Evolutionary conservation across 1,140 invertebrate species (phyloP).

Genomic region (Calosoma granatense): DNA sequence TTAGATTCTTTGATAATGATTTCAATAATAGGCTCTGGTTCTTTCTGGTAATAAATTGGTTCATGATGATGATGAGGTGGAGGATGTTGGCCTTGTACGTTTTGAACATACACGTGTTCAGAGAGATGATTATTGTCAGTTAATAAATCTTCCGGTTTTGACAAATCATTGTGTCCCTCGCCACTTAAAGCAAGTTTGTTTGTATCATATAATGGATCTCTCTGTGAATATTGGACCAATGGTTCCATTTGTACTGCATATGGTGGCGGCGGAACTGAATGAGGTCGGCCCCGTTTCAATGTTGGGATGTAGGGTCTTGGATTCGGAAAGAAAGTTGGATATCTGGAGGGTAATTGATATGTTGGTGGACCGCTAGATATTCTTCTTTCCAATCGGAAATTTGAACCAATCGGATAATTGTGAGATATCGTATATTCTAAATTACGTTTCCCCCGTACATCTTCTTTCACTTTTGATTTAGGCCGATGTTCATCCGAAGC

Average conservation of each 20-base stretch:
- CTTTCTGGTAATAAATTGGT: slow-evolving; percentile 55
- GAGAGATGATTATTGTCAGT: slow-evolving; percentile 35
- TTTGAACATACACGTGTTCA: slow-evolving; percentile 35
- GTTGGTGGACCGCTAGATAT: slow-evolving; percentile 27
- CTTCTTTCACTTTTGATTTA: slow-evolving; percentile 34
- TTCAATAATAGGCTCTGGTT: slow-evolving; percentile 81
- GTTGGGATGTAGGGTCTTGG: slow-evolving; percentile 27
- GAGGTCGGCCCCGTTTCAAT: slow-evolving; percentile 38
- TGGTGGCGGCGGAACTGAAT: slow-evolving; percentile 42
- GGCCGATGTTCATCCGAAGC: slow-evolving; percentile 33
- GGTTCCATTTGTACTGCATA: slow-evolving; percentile 74
- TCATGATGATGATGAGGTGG: slow-evolving; percentile 38
- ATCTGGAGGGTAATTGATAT: slow-evolving; percentile 19
- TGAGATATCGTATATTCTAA: slow-evolving; percentile 40
- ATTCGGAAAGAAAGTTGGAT: slow-evolving; percentile 25
- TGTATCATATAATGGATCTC: slow-evolving; percentile 61
- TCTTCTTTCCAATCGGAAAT: slow-evolving; percentile 36
- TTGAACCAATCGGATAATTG: slow-evolving; percentile 38
- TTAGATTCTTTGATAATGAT: slow-evolving; percentile 86
- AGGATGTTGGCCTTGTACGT: slow-evolving; percentile 29
- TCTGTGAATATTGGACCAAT: slow-evolving; percentile 63
- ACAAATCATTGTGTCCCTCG: slow-evolving; percentile 40
- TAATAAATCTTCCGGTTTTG: slow-evolving; percentile 39
- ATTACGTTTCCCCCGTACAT: slow-evolving; percentile 42
- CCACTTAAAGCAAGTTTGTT: slow-evolving; percentile 38